Percentiles rank a stretch among this genome's conserved stretches.
phyloP scores from a whole-genome alignment of 2,888 invertebrate genomes.

The Eilema depressum region DNA sequence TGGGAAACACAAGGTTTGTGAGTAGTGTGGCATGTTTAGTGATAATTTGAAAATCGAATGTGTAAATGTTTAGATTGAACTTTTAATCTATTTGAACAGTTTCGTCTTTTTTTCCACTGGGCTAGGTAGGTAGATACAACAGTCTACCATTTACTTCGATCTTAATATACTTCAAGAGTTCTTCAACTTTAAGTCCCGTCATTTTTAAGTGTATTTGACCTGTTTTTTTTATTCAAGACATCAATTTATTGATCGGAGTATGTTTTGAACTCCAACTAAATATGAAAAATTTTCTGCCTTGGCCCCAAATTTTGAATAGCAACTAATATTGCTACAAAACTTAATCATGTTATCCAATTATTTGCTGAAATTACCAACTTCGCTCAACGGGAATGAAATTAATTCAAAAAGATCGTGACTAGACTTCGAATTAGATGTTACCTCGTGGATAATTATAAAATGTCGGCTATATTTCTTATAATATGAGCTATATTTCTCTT shows the following conservation, averaged over 20 bases:
- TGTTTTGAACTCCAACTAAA: neutral
- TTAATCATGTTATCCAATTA: constrained; percentile 1
- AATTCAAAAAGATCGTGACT: constrained; percentile 8
- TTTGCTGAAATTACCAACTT: constrained; percentile 3
- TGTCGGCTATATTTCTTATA: neutral
- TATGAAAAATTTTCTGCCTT: neutral
- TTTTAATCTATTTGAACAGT: neutral
- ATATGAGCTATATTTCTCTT: constrained; percentile 1
- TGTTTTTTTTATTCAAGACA: neutral
- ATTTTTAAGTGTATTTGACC: neutral
- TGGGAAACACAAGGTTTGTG: neutral
- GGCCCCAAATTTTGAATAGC: neutral
- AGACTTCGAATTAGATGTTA: neutral
- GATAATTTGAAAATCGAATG: neutral
- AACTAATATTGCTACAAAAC: neutral
- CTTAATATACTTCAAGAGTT: no score
- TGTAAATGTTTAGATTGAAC: neutral
- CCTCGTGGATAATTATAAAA: neutral
- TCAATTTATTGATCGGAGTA: neutral
- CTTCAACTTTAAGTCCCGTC: no score
- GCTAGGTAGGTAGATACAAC: neutral
- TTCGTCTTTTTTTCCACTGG: neutral
- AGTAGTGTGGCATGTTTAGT: neutral
- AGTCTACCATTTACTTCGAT: neutral
- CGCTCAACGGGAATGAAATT: neutral